Evolutionary conservation across 2,888 invertebrate species (phyloP).

Genomic region (Scaptodrosophila latifasciaeformis): DNA sequence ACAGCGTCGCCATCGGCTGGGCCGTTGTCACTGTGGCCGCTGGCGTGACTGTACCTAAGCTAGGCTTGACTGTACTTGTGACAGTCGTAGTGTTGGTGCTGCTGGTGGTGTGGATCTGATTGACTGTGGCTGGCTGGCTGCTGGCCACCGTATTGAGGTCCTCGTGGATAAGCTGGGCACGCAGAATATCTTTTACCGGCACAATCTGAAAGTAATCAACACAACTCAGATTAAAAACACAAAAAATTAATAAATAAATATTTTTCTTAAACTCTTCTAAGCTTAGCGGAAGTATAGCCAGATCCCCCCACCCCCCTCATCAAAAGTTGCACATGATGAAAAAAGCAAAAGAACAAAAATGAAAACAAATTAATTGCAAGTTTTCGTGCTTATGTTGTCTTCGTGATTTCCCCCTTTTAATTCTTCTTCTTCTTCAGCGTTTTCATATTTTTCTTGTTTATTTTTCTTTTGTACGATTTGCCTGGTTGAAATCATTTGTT

Average conservation of each 20-base stretch:
- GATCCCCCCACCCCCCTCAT: too few relatives aligned
- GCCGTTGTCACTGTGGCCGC: too few relatives aligned
- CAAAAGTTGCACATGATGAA: too few relatives aligned
- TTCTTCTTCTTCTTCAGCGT: not conserved
- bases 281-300: too few relatives aligned
- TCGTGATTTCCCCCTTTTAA: not conserved
- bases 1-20: too few relatives aligned
- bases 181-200: constrained; percentile 70
- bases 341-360: too few relatives aligned
- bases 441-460: constrained; percentile 9
- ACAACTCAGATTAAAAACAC: constrained; percentile 11
- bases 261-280: too few relatives aligned
- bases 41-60: too few relatives aligned
- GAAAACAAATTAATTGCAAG: constrained; percentile 50
- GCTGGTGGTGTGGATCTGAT: too few relatives aligned
- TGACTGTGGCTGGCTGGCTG: too few relatives aligned
- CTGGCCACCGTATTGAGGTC: constrained; percentile 38
- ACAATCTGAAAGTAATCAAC: constrained; percentile 71
- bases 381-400: constrained; percentile 43
- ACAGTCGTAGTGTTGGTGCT: too few relatives aligned
- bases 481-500: constrained; percentile 43
- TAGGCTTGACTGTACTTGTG: too few relatives aligned
- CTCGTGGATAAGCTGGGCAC: constrained; percentile 69
- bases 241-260: not conserved
- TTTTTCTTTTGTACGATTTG: constrained; percentile 1